Evolutionary conservation across 2,113 vertebrate genomes (phyloP), one percentile per base, ranked within the genome.

Genomic region (Crotalus tigris): DNA sequence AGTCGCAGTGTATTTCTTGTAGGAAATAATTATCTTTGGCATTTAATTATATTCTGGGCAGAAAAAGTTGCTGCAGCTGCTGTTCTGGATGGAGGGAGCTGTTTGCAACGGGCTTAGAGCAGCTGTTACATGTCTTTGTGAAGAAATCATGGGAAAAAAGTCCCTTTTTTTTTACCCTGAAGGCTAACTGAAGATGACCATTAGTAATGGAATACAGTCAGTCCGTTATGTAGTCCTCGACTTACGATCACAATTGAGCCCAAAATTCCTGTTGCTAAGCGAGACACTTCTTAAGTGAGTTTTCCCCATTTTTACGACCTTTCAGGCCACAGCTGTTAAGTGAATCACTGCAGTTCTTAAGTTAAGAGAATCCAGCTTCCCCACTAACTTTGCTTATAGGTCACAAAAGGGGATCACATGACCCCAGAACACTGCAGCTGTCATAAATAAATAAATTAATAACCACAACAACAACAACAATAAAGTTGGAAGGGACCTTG

Each of bases 61-160:
- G 55, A 64, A 85, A 92, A 81, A 33, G 19, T 90, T 51, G 58
- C 49, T 33, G 24, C 75, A 93, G 91, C 93, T 94, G n/a, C 46
- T 90, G 44, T 91, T 88, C 91, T 92, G 81, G 64, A 86, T 17
- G 88, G 88, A 3, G 85, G 1, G 0, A 11, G 88, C 15, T 86
- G 90, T 95, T 96, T 95, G 93, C 55, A 61, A n/a, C 24, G 8
- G 75, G 61, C 90, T 91, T 92, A 94, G 91, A 94, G 85, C 33
- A 87, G 0, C 23, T 90, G 58, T 49, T 13, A 44, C 8, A 15
- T 24, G n/a, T 2, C 0, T 46, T 46, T 46, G 53, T 12, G 87
- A 55, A 94, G 85, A 59, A 19, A 75, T 21, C 61, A 26, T 4
- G 23, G 8, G 4, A 23, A 55, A 49, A 88, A 17, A 23, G 10